Conservation (phyloP, 2,113 vertebrate genomes). For the Mustelus asterias region DNA sequence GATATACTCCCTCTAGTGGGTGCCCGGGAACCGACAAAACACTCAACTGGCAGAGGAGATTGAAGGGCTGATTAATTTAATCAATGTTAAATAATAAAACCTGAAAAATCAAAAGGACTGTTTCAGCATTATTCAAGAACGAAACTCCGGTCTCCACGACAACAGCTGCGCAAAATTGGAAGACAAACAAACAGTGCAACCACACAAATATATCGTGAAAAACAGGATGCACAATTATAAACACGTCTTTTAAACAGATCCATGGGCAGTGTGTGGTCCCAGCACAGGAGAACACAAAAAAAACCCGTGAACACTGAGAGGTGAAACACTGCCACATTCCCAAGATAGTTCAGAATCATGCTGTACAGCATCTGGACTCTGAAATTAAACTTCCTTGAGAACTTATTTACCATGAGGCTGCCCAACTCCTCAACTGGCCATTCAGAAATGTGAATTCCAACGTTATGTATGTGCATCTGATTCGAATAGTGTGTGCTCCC, state of each 20-base stretch:
- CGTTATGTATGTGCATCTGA: neutral
- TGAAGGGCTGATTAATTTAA: neutral
- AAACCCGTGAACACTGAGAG: neutral
- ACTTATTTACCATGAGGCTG: neutral
- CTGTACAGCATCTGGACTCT: neutral
- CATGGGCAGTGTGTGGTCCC: slow-evolving; percentile 60
- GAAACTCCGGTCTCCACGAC: neutral
- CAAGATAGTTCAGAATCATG: neutral
- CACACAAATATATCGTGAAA: slow-evolving; percentile 53
- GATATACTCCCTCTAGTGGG: slow-evolving; percentile 24
- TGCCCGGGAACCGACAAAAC: neutral
- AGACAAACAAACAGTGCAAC: slow-evolving; percentile 40
- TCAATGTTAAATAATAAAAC: neutral
- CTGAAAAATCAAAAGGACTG: neutral
- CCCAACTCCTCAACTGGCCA: neutral
- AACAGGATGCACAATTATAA: slow-evolving; percentile 60
- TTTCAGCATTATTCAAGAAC: neutral
- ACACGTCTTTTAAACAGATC: slow-evolving; percentile 63
- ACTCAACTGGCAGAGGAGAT: neutral
- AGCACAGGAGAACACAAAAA: neutral
- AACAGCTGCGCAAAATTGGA: slow-evolving; percentile 32
- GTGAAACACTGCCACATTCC: neutral
- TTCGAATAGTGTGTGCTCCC: neutral
- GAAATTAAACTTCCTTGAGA: neutral
- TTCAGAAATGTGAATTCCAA: neutral